phyloP scores from a whole-genome alignment of 2,113 vertebrate species.

The Pseudorasbora parva region DNA sequence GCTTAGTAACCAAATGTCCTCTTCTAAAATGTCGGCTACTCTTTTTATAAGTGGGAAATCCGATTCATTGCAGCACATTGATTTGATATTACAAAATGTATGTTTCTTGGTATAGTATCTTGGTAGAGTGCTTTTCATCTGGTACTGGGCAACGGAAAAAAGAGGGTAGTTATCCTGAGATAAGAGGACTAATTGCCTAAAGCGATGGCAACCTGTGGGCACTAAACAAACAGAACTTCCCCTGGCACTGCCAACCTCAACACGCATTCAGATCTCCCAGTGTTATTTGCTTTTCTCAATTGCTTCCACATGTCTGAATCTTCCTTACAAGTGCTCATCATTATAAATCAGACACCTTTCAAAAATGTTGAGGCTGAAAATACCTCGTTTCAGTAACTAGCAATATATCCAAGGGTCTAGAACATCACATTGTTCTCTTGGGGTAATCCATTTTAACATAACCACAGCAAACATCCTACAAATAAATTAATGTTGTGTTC shows the following conservation, averaged over 20 bases:
- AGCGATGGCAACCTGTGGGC: conserved; percentile 23
- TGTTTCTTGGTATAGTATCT: too few species aligned
- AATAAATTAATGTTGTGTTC: too few species aligned
- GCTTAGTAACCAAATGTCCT: too few species aligned
- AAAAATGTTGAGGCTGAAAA: background rate
- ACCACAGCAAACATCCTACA: background rate
- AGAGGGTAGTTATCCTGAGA: background rate
- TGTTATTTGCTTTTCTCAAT: conserved; percentile 11
- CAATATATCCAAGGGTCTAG: background rate
- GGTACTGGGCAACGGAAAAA: too few species aligned
- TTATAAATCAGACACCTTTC: background rate
- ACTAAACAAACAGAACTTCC: conserved; percentile 37
- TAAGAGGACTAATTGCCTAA: conserved; percentile 30
- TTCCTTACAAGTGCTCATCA: background rate
- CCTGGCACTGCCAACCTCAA: conserved; percentile 36
- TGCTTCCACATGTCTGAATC: conserved; percentile 6
- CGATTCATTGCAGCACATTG: too few species aligned
- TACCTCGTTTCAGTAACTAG: background rate
- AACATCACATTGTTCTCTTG: background rate
- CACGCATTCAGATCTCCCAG: background rate
- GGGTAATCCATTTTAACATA: background rate
- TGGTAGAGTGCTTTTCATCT: too few species aligned
- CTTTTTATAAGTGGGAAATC: too few species aligned
- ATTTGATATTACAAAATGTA: too few species aligned
- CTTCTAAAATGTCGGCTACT: too few species aligned